Evolutionary conservation across 2,113 vertebrate genomes (phyloP), one percentile per base, ranked within the genome.

Genomic region (Alectura lathami): DNA sequence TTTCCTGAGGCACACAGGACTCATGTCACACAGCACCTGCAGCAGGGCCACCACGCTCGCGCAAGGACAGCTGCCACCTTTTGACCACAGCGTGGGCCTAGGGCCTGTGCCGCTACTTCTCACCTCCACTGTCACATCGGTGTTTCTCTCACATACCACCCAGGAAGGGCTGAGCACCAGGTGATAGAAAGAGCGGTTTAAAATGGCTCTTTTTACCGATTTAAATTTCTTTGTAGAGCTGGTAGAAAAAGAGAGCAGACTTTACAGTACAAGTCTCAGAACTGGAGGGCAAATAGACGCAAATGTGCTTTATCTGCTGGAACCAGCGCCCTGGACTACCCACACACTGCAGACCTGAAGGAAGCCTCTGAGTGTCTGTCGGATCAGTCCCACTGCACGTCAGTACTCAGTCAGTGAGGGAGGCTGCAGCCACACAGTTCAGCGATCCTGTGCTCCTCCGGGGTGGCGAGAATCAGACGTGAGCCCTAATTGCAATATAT

Each of bases 401-500:
- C 23, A 60, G 66, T 57, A 64, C 36, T 54, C 50, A 9, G 34
- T 83, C 40, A 42, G 0, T 42, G 32, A 34, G 64, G 91, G 84
- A 88, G 80, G 43, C 56, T 81, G 76, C 86, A 88, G 76, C 80
- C 86, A 92, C 80, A 47, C 47, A 64, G 77, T 86, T 81, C 73
- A 3, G 40, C 29, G 86, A 92, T 32, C 62, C 83, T 56, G 40
- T 56, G 80, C 89, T 93, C 83, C 75, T 60, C 90, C 72, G 73
- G 77, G 77, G 64, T 53, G 45, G 9, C 56, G 29, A 54, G 51
- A 92, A 81, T 82, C 88, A 79, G 62, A 91, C 43, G 8, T 6
- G 27, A 95, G 86, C 89, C 88, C 96, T 95, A 93, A 79, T 42
- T 92, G 60, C 74, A 86, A 86, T 72, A 86, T 88, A 82, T 92